Base-by-base conservation (phyloP, 2,888 invertebrate genomes). In the Eupithecia subfuscata region DNA sequence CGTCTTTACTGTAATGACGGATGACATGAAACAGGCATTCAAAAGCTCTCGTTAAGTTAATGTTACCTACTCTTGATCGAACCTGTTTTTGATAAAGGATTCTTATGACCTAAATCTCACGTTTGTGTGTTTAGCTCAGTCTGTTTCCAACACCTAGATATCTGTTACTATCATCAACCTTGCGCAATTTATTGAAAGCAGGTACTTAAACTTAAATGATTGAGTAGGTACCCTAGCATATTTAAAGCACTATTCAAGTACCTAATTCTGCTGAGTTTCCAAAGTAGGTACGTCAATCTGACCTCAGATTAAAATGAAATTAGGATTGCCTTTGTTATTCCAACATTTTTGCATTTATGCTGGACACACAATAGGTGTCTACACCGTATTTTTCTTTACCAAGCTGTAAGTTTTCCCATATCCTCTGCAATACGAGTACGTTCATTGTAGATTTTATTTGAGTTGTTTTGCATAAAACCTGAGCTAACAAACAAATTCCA, bases 1-100 rank as follows among this genome's bases (percentile, higher is more conserved):
- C 89, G 89, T 91, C 88, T 90, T 87, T 86, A 82, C 81, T 48
- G 88, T 90, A 90, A 93, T 89, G 89, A 90, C 91, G 85, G 90
- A 93, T 89, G 89, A 90, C 92, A 85, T 89, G 90, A 90, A 86
- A 89, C 86, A 88, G 85, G 89, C 91, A 86, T 90, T 92, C 85
- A 92, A 91, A 89, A 86, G 86, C 85, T 82, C 85, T 89, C 90
- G 89, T 91, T 88, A 86, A 88, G 84, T 89, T 89, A 85, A 87
- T 89, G 90, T 88, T 67, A 40, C 40, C 40, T 40, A 40, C n/a
- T 34, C 68, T 77, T 76, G 64, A 82, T 80, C 78, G 77, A 75
- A 82, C 74, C 68, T 76, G 75, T 65, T 64, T 73, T 77, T 79
- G 81, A 78, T 79, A 52, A 25, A 25, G 34, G 56, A 22, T 69